phyloP scores from a whole-genome alignment of 2,888 invertebrate species.

The Ectemnius cavifrons region DNA sequence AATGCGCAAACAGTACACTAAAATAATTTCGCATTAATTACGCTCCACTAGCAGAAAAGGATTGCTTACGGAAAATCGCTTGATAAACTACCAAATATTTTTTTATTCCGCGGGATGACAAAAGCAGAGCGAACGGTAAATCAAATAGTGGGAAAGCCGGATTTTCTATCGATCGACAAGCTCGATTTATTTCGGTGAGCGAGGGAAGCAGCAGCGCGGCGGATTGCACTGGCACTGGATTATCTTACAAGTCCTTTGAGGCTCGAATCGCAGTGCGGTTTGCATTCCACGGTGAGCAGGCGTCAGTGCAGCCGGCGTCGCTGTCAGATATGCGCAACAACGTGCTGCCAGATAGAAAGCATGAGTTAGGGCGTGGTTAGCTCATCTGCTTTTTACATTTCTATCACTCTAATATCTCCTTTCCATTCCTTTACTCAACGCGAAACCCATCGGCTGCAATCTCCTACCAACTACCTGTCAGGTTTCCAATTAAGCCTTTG shows the following conservation, averaged over 20 bases:
- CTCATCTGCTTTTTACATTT: constrained; percentile 22
- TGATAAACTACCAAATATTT: no score
- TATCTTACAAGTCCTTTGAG: constrained; percentile 33
- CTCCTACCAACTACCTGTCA: not conserved
- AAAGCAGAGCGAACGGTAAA: no score
- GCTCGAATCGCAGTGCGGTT: constrained; percentile 20
- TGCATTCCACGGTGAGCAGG: constrained; percentile 4
- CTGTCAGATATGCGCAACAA: constrained; percentile 14
- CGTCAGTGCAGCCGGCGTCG: constrained; percentile 11
- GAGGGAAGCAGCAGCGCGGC: not conserved
- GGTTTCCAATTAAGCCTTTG: constrained; percentile 5
- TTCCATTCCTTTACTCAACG: constrained; percentile 3
- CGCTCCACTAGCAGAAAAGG: no score
- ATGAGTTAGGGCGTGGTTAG: constrained; percentile 12
- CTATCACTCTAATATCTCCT: not conserved
- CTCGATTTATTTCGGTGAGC: no score
- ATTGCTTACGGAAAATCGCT: no score
- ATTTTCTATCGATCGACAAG: no score
- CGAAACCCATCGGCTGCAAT: constrained; percentile 1
- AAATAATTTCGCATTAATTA: no score
- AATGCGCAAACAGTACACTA: no score
- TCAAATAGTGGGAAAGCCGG: no score
- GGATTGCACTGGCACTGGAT: constrained; percentile 17
- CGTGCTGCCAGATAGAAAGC: constrained; percentile 12
- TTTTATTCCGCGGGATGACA: no score